These are phyloP conservation scores for Trichogramma pretiosum DNA, from an alignment of 1,140 invertebrate genomes.

Conservation along the genomic window DNA sequence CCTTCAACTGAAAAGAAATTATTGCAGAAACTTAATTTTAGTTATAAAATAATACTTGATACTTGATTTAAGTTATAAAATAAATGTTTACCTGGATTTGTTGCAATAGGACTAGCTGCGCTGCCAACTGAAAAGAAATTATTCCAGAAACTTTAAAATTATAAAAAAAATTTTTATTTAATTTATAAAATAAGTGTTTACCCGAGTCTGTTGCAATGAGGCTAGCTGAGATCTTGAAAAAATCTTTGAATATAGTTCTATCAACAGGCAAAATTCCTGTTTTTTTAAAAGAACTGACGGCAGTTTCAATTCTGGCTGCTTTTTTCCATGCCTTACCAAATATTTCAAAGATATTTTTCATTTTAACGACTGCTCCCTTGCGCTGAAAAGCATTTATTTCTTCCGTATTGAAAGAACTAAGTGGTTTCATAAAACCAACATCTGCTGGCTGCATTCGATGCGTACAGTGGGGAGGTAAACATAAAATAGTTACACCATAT, in stretches of 20 bases:
- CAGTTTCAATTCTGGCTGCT: not conserved
- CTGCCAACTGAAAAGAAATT: too few relatives aligned
- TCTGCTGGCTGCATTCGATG: slow-evolving; percentile 40
- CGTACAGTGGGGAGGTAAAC: slow-evolving; percentile 31
- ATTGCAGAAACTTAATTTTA: too few relatives aligned
- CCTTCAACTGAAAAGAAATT: too few relatives aligned
- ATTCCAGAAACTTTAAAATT: too few relatives aligned
- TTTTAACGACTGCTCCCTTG: not conserved
- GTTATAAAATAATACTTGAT: too few relatives aligned
- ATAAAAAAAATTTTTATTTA: too few relatives aligned
- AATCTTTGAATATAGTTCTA: not conserved
- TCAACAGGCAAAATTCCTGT: not conserved
- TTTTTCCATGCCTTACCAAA: not conserved
- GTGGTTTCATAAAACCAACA: slow-evolving; percentile 28
- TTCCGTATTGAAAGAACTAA: slow-evolving; percentile 37
- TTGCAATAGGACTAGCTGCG: too few relatives aligned
- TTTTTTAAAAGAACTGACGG: not conserved
- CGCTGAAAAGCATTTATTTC: not conserved
- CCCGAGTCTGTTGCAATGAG: too few relatives aligned
- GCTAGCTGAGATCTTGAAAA: too few relatives aligned
- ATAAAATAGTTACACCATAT: slow-evolving; percentile 30
- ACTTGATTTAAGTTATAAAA: too few relatives aligned
- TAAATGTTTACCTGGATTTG: too few relatives aligned
- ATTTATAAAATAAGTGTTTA: too few relatives aligned
- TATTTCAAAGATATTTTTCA: not conserved